Percentiles rank a stretch among this genome's conserved stretches.
Evolutionary conservation across 2,797 vertebrate species (phyloP).

Genomic region (Amblyopsis hoosieri): DNA sequence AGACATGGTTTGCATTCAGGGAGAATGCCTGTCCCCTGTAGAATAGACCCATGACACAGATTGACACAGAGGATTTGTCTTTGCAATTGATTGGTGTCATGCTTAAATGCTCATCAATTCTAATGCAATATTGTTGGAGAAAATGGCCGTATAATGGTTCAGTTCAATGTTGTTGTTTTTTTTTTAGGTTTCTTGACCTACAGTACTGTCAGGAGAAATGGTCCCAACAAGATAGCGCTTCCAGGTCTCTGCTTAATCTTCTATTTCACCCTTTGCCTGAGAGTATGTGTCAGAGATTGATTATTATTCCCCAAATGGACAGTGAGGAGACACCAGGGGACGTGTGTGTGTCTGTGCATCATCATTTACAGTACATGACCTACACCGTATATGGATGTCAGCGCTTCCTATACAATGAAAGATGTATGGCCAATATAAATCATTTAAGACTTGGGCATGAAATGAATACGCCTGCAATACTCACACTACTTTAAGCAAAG

Average conservation of each 20-base stretch:
- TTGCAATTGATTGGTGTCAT: constrained; percentile 72
- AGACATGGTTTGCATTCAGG: constrained; percentile 67
- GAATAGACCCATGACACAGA: constrained; percentile 49
- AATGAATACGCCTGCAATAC: constrained; percentile 28
- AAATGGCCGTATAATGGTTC: constrained; percentile 1
- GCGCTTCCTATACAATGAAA: constrained; percentile 59
- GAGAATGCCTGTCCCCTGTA: constrained; percentile 68
- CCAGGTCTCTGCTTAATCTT: constrained; percentile 21
- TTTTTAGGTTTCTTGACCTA: constrained; percentile 5
- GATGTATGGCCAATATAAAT: constrained; percentile 59
- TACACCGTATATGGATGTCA: constrained; percentile 66
- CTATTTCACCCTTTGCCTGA: constrained; percentile 32
- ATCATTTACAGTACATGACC: constrained; percentile 70
- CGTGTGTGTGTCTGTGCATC: constrained; percentile 55
- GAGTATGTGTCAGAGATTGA: constrained; percentile 57
- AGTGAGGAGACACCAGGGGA: constrained; percentile 44
- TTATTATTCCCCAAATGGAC: constrained; percentile 59
- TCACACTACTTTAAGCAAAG: constrained; percentile 17
- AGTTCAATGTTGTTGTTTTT: too few species aligned
- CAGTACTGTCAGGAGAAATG: constrained; percentile 15
- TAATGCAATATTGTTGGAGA: constrained; percentile 3
- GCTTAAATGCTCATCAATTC: constrained; percentile 67
- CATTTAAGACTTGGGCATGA: constrained; percentile 39
- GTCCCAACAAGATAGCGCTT: constrained; percentile 30
- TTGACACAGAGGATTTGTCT: constrained; percentile 66